These are phyloP conservation scores for Triplophysa siluroides DNA, from an alignment of 2,113 vertebrate genomes.

Conservation along the genomic window DNA sequence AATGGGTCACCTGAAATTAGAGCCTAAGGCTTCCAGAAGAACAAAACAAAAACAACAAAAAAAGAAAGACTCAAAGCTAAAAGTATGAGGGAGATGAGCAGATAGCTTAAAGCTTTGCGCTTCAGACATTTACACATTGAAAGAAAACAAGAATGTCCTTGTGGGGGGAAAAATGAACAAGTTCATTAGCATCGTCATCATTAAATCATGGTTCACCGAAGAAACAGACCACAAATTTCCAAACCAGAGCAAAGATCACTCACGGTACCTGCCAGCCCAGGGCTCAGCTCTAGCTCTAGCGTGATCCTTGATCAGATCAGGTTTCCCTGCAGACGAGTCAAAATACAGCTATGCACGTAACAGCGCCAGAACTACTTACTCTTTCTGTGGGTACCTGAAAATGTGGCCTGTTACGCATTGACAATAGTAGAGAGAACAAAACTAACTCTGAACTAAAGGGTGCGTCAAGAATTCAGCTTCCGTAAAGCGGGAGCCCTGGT, in stretches of 20 bases:
- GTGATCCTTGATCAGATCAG: conserved; percentile 59
- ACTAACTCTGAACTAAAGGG: conserved; percentile 63
- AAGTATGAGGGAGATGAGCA: conserved; percentile 49
- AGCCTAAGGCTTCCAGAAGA: conserved; percentile 87
- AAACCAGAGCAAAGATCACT: conserved; percentile 79
- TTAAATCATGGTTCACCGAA: conserved; percentile 48
- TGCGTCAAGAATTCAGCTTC: conserved; percentile 67
- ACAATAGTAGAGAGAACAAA: conserved; percentile 66
- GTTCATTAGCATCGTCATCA: conserved; percentile 65
- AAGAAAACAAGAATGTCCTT: conserved; percentile 73
- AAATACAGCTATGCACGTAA: conserved; percentile 64
- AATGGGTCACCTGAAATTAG: conserved; percentile 84
- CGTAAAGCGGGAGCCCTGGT: conserved; percentile 54
- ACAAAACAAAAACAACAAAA: conserved; percentile 53
- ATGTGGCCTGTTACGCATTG: conserved; percentile 63
- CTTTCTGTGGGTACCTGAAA: conserved; percentile 75
- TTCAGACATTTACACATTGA: conserved; percentile 56
- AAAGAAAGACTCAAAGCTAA: conserved; percentile 52
- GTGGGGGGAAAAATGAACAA: conserved; percentile 72
- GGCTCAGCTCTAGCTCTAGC: conserved; percentile 70
- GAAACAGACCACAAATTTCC: conserved; percentile 83
- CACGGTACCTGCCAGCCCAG: conserved; percentile 69
- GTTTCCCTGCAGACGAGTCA: conserved; percentile 72
- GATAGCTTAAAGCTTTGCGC: conserved; percentile 68
- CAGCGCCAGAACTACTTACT: conserved; percentile 73